These are phyloP conservation scores for Ypsolopha sequella DNA, from an alignment of 2,888 invertebrate genomes.

Conservation along the genomic window DNA sequence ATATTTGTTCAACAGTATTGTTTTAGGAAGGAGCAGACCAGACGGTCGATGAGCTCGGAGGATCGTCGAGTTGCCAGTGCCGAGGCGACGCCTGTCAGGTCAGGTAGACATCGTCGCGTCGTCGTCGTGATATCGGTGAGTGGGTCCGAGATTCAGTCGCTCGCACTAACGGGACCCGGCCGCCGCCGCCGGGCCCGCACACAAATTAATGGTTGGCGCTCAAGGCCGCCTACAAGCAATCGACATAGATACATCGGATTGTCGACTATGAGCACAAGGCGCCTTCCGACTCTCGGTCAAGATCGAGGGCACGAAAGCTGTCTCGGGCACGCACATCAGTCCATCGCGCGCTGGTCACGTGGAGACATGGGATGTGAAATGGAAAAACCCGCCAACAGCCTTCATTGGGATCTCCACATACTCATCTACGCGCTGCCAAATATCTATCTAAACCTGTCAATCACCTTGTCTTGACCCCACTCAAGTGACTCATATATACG, in stretches of 20 bases:
- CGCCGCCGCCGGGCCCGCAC: conserved; percentile 54
- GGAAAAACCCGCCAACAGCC: no score
- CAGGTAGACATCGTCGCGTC: background rate
- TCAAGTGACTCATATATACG: no score
- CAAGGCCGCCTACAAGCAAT: conserved; percentile 68
- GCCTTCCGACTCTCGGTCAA: conserved; percentile 47
- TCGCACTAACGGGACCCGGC: conserved; percentile 48
- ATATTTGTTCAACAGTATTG: background rate
- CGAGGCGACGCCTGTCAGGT: no score
- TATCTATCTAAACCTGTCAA: no score
- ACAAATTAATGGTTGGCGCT: conserved; percentile 64
- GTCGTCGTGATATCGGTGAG: conserved; percentile 27
- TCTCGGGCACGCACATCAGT: conserved; percentile 14
- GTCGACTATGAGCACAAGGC: conserved; percentile 60
- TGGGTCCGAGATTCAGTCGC: conserved; percentile 49
- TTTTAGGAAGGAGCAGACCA: background rate
- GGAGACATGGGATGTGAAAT: background rate
- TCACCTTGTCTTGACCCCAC: no score
- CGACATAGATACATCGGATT: conserved; percentile 66
- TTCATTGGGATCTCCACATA: no score
- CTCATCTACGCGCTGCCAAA: no score
- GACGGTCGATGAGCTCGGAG: background rate
- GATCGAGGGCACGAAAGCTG: conserved; percentile 63
- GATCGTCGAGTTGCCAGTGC: no score
- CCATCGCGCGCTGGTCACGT: background rate